Conservation (phyloP, 1,140 invertebrate genomes). For the Cyrtorhinus lividipennis region DNA sequence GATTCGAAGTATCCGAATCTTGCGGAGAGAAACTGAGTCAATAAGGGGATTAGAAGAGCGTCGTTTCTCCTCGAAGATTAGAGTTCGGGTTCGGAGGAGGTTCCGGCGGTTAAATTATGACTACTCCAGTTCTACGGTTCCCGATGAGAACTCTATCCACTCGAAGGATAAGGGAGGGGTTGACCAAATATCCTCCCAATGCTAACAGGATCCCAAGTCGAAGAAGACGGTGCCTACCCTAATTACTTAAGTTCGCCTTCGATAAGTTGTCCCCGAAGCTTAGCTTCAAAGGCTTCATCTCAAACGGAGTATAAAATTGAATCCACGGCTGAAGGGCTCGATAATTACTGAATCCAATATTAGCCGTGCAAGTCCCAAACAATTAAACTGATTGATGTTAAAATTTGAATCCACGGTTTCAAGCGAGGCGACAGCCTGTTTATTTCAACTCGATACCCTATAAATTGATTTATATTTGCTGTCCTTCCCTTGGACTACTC, state of each 20-base stretch:
- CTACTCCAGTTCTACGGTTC: not conserved
- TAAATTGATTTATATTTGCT: no score
- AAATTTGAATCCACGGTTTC: no score
- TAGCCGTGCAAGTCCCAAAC: no score
- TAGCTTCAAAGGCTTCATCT: not conserved
- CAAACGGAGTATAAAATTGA: not conserved
- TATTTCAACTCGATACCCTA: no score
- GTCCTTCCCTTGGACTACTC: no score
- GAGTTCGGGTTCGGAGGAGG: not conserved
- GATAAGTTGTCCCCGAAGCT: not conserved
- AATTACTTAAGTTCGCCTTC: not conserved
- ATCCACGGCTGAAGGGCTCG: not conserved
- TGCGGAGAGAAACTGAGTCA: not conserved
- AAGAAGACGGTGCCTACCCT: not conserved
- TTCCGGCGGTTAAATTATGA: not conserved
- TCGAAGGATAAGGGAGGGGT: not conserved
- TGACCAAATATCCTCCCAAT: not conserved
- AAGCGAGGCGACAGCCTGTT: no score
- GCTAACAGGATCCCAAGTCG: not conserved
- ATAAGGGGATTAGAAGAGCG: not conserved
- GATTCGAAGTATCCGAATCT: not conserved
- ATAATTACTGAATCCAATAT: no score
- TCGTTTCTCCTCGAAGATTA: not conserved
- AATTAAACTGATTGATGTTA: no score
- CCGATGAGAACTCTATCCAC: not conserved